Conservation (phyloP, 92 coral and sea anemone species). For the Umimayanthus kanabou region DNA sequence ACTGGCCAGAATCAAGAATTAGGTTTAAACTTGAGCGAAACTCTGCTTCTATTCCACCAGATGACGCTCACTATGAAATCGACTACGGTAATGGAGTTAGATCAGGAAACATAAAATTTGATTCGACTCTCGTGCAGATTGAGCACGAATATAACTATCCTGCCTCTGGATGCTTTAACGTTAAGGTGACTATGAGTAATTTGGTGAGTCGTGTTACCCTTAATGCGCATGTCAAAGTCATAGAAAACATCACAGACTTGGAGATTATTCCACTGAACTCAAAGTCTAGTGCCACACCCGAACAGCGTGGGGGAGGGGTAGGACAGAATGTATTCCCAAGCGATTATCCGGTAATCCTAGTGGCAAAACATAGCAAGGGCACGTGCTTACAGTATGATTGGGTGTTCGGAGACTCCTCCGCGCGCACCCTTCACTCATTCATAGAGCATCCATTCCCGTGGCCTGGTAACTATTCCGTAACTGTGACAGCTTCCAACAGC, state of each 20-base stretch:
- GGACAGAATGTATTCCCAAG: conserved; percentile 67
- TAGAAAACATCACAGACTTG: conserved; percentile 49
- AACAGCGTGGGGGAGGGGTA: conserved; percentile 50
- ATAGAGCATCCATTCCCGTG: conserved; percentile 61
- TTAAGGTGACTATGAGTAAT: conserved; percentile 59
- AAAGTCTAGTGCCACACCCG: conserved; percentile 47
- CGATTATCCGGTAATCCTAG: conserved; percentile 76
- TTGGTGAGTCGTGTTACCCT: conserved; percentile 64
- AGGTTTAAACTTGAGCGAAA: conserved; percentile 47
- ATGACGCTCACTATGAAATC: conserved; percentile 61
- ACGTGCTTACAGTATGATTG: conserved; percentile 74
- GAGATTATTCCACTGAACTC: conserved; percentile 56
- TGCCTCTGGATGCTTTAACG: conserved; percentile 70
- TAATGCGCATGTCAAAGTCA: conserved; percentile 58
- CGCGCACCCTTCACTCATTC: not conserved
- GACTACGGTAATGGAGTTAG: conserved; percentile 63
- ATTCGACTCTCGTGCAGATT: conserved; percentile 40
- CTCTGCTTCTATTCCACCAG: conserved; percentile 38
- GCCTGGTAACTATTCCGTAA: conserved; percentile 68
- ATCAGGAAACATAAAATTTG: conserved; percentile 21
- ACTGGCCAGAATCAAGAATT: conserved; percentile 61
- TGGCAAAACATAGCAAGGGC: conserved; percentile 58
- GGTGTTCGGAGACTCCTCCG: conserved; percentile 56
- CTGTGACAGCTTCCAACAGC: conserved; percentile 54
- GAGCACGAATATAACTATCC: conserved; percentile 46